phyloP scores from a whole-genome alignment of 2,888 invertebrate species.

The Harmothoe impar region DNA sequence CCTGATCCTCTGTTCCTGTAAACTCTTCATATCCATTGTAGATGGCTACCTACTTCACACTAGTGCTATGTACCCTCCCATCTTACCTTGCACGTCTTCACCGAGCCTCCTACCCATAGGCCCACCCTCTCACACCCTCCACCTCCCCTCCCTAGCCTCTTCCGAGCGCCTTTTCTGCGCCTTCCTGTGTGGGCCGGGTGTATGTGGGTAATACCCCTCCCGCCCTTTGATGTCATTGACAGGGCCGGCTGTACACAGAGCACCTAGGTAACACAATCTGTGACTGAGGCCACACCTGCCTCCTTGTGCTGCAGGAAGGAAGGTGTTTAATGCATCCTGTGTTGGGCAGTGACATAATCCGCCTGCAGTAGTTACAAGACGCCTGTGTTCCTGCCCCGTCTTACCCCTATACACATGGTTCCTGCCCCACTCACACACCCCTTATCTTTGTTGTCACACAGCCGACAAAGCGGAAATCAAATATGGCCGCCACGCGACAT shows the following conservation, averaged over 20 bases:
- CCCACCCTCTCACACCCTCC: too few relatives aligned
- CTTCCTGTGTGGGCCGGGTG: neutral
- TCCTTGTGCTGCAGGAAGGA: neutral
- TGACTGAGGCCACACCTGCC: neutral
- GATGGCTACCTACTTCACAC: too few relatives aligned
- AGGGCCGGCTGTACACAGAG: neutral
- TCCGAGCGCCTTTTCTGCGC: neutral
- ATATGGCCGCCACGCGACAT: conserved; percentile 3
- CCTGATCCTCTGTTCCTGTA: too few relatives aligned
- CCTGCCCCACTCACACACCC: neutral
- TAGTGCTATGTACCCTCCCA: too few relatives aligned
- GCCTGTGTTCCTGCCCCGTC: neutral
- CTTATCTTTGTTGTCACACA: neutral
- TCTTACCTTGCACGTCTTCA: too few relatives aligned
- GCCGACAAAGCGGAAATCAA: conserved; percentile 9
- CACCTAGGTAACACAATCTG: conserved; percentile 13
- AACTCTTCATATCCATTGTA: too few relatives aligned
- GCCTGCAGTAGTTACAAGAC: neutral
- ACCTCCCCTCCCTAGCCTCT: neutral
- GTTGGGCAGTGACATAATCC: conserved; percentile 15
- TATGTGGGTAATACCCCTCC: neutral
- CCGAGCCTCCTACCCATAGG: too few relatives aligned
- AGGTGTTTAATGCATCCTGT: conserved; percentile 39
- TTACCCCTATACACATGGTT: neutral
- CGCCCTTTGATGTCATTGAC: conserved; percentile 35